Percentiles rank a stretch among this genome's conserved stretches.
Evolutionary conservation across 1,140 invertebrate genomes (phyloP).

Genomic region (Protaetia brevitarsis): DNA sequence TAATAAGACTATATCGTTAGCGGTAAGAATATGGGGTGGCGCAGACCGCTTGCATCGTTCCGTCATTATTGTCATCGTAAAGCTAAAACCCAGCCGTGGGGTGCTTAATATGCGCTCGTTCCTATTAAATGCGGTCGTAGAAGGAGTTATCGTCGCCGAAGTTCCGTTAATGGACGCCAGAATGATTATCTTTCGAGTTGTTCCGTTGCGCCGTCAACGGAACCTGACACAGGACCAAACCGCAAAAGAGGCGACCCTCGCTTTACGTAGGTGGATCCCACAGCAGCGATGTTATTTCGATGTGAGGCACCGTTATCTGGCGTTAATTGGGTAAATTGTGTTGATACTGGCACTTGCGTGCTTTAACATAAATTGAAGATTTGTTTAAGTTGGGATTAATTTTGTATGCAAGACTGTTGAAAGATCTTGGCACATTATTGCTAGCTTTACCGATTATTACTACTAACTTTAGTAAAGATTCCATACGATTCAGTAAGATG

Average conservation of each 20-base stretch:
- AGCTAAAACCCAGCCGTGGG: not conserved
- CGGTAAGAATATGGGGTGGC: constrained; percentile 1
- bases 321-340: constrained; percentile 9
- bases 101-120: not conserved
- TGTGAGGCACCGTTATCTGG: not conserved
- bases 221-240: not conserved
- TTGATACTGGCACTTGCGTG: not conserved
- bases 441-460: no score
- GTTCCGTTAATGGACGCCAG: constrained; percentile 7
- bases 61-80: constrained; percentile 13
- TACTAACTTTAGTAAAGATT: no score
- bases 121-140: constrained; percentile 7
- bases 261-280: not conserved
- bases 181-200: constrained; percentile 13
- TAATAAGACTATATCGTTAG: constrained; percentile 11
- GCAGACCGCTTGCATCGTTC: not conserved
- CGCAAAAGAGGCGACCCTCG: constrained; percentile 1
- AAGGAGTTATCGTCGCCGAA: constrained; percentile 7
- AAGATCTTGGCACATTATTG: no score
- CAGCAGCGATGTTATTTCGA: no score
- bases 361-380: constrained; percentile 2
- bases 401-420: no score
- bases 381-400: not conserved
- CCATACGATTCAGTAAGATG: no score
- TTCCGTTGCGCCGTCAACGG: not conserved